Conservation (phyloP, 2,888 invertebrate genomes). For the Chromoteleia sp. region DNA sequence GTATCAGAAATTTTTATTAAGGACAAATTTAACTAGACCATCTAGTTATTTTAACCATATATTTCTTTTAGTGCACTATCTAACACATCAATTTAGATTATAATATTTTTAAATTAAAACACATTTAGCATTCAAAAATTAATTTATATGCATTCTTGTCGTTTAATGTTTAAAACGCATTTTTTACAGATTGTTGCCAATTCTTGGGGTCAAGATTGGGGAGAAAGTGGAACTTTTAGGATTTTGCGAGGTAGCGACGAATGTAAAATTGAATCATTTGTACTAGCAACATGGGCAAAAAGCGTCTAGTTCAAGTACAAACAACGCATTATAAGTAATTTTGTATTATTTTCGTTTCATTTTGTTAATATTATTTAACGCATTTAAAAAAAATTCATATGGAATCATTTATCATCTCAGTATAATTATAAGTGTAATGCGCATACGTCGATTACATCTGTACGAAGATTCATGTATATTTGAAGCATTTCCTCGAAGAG, state of each 20-base stretch:
- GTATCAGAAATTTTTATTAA: too few relatives aligned
- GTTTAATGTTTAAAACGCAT: background rate
- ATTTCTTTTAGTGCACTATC: too few relatives aligned
- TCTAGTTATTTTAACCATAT: too few relatives aligned
- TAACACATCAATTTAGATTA: too few relatives aligned
- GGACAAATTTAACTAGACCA: too few relatives aligned
- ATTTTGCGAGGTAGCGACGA: conserved; percentile 94
- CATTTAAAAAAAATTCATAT: conserved; percentile 37
- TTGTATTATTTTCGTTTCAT: conserved; percentile 68
- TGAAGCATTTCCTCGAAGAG: background rate
- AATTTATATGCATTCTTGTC: too few relatives aligned
- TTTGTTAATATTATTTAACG: conserved; percentile 46
- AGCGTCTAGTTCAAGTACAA: conserved; percentile 79
- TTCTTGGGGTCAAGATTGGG: conserved; percentile 97
- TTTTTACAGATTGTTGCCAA: conserved; percentile 93
- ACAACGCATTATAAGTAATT: conserved; percentile 23
- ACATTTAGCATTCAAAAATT: too few relatives aligned
- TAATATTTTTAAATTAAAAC: too few relatives aligned
- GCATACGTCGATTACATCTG: background rate
- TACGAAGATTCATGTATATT: background rate
- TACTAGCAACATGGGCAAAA: conserved; percentile 92
- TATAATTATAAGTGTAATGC: background rate
- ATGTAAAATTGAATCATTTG: conserved; percentile 95
- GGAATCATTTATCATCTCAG: conserved; percentile 8
- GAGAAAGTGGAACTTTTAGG: conserved; percentile 95